Base-by-base conservation (phyloP, 2,113 vertebrate species). In the Toxotes jaculatrix region DNA sequence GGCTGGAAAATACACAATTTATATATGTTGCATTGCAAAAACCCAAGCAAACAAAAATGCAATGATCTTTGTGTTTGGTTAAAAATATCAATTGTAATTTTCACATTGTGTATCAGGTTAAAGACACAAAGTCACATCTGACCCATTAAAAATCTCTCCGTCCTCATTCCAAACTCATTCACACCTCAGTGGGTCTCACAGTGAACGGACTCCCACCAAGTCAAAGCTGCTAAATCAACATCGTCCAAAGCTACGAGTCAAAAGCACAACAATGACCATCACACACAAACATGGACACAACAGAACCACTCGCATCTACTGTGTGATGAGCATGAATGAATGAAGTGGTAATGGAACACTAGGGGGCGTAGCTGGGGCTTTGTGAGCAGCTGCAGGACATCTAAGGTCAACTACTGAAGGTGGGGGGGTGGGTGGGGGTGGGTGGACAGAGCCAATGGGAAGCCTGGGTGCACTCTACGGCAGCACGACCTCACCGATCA, bases 401-500 rank as follows among this genome's bases (percentile, higher is more conserved):
- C 90, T 91, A 91, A 80, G 88, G 89, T 92, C 87, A 92, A 77
- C 89, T 93, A 93, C 79, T 69, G 81, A 71, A 55, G 40, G 47
- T 55, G 65, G 34, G 34, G 23, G 57, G 27, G 42, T 12, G 43
- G 68, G 21, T 10, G 45, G 76, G 16, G 61, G 45, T 57, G 34
- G 59, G 21, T 32, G 32, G 72, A 90, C 77, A 71, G 83, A 87
- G 84, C 67, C 80, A 87, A 87, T 82, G 77, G 74, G 77, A 82
- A 81, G 81, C 76, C 74, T 61, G n/a, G 43, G 73, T 68, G 13
- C 51, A 74, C 59, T 31, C 68, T 80, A 72, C 17, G 38, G 73
- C 84, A 81, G 76, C 88, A 86, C 83, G 73, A 86, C 92, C 80
- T 92, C 91, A 89, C 91, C 89, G 47, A 91, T 90, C 92, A 93